These are phyloP conservation scores for Nemopilema nomurai DNA, from an alignment of 30 jellyfish, hydroid and myxozoan genomes.

Conservation along the genomic window DNA sequence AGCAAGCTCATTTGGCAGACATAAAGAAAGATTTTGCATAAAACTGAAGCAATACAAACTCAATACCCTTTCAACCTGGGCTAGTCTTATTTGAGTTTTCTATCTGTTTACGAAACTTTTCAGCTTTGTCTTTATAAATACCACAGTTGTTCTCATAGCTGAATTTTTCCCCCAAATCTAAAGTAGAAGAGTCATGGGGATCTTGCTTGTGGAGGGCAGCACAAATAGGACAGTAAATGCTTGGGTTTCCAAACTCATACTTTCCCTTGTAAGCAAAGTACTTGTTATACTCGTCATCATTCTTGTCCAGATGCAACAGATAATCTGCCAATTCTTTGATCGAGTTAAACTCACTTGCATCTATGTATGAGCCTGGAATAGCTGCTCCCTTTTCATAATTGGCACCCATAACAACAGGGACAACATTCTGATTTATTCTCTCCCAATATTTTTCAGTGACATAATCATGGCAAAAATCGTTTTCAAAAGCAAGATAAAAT, in stretches of 20 bases:
- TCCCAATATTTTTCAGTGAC: constrained; percentile 95
- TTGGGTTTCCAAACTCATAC: constrained; percentile 15
- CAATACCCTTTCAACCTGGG: too few relatives aligned
- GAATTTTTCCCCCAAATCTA: constrained; percentile 25
- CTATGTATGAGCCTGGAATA: constrained; percentile 92
- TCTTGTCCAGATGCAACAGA: constrained; percentile 59
- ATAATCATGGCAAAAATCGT: constrained; percentile 90
- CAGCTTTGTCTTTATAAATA: background rate
- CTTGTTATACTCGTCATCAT: constrained; percentile 80
- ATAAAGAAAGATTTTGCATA: too few relatives aligned
- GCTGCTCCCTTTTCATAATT: constrained; percentile 61
- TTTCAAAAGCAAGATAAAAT: constrained; percentile 89
- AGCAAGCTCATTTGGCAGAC: too few relatives aligned
- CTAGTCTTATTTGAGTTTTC: constrained; percentile 23
- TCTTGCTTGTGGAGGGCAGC: constrained; percentile 13
- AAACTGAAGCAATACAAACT: too few relatives aligned
- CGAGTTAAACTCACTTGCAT: constrained; percentile 72
- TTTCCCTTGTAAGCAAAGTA: constrained; percentile 77
- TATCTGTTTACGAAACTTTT: constrained; percentile 26
- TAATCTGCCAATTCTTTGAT: constrained; percentile 82
- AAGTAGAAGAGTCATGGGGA: background rate
- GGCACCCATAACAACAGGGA: constrained; percentile 96
- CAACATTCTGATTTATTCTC: constrained; percentile 40
- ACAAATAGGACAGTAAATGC: constrained; percentile 48
- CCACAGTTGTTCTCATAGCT: constrained; percentile 31